Conservation (phyloP, 2,797 vertebrate species). For the Acrossocheilus wenchowensis region DNA sequence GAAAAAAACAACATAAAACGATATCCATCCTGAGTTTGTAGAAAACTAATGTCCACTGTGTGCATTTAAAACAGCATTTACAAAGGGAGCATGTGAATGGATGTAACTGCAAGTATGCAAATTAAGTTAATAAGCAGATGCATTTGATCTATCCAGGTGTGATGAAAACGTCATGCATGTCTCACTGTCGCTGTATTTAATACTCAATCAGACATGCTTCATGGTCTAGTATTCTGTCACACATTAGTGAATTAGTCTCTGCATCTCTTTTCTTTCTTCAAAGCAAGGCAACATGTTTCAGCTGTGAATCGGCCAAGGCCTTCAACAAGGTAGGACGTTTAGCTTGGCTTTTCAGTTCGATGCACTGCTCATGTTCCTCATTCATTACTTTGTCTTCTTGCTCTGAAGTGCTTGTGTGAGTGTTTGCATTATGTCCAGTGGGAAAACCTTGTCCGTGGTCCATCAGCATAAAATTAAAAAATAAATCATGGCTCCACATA, state of each 20-base stretch:
- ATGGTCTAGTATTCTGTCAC: not conserved
- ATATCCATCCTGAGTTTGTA: constrained; percentile 33
- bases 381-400: not conserved
- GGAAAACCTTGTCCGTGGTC: constrained; percentile 28
- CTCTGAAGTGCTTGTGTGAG: constrained; percentile 10
- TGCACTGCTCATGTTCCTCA: not conserved
- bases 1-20: not conserved
- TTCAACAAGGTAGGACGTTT: not conserved
- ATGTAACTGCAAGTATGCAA: not conserved
- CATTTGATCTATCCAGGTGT: not conserved
- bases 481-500: constrained; percentile 17
- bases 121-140: constrained; percentile 12
- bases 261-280: constrained; percentile 8
- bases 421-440: not conserved
- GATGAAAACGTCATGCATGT: not conserved
- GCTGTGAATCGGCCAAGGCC: not conserved
- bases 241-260: constrained; percentile 11
- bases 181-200: not conserved
- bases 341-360: not conserved
- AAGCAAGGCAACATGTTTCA: constrained; percentile 4
- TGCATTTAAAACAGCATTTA: constrained; percentile 14
- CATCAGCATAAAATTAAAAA: not conserved
- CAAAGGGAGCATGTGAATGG: not conserved
- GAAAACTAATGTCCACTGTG: not conserved
- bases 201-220: constrained; percentile 28